Evolutionary conservation across 1,140 invertebrate genomes (phyloP).

Genomic region (Saccostrea cuccullata): DNA sequence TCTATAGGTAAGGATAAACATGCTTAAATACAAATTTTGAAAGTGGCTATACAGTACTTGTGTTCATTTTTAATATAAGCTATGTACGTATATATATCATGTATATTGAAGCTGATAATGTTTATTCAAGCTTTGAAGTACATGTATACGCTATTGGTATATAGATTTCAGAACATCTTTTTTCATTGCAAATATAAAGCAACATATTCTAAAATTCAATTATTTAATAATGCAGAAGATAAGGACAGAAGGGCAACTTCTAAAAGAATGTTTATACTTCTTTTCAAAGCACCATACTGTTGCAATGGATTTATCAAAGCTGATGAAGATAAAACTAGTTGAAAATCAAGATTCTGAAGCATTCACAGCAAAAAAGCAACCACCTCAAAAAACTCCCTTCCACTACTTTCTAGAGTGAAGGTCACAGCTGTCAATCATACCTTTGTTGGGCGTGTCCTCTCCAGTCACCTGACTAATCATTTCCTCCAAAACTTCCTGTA

Average conservation of each 20-base stretch:
- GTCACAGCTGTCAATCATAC: conserved; percentile 11
- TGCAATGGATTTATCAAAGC: no score
- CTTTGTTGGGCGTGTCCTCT: conserved; percentile 38
- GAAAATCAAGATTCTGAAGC: neutral
- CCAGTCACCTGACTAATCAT: conserved; percentile 44
- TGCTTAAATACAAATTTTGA: neutral
- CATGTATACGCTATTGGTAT: no score
- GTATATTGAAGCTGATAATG: no score
- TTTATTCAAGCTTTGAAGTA: no score
- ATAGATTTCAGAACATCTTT: no score
- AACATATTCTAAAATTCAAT: no score
- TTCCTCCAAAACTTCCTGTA: conserved; percentile 49
- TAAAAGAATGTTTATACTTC: no score
- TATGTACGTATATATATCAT: no score
- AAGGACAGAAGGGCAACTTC: no score
- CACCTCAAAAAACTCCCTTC: neutral
- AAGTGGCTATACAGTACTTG: neutral
- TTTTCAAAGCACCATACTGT: no score
- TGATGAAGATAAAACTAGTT: neutral
- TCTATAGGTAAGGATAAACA: neutral
- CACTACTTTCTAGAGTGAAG: neutral
- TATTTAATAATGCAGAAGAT: no score
- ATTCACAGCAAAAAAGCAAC: neutral
- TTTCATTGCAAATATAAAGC: no score
- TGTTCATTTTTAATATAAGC: neutral